Conservation (phyloP, 2,888 invertebrate species). For the Operophtera brumata region DNA sequence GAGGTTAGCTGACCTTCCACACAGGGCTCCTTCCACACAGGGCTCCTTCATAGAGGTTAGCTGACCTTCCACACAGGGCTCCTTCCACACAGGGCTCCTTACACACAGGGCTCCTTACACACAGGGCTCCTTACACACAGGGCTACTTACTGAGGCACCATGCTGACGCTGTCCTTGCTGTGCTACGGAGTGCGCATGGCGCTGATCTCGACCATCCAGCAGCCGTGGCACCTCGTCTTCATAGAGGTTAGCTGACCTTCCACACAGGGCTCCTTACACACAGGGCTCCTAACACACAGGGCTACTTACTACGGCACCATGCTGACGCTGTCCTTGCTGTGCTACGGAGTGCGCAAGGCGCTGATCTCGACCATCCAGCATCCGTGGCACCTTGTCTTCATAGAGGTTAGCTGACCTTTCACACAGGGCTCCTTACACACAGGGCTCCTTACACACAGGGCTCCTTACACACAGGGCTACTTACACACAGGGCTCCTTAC, state of each 20-base stretch:
- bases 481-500: too few species aligned
- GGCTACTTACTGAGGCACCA: slow-evolving; percentile 76
- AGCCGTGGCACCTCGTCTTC: slow-evolving; percentile 91
- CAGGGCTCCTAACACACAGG: too few species aligned
- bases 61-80: too few species aligned
- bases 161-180: slow-evolving; percentile 88
- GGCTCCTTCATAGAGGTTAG: too few species aligned
- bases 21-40: too few species aligned
- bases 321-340: slow-evolving; percentile 88
- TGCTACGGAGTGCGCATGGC: slow-evolving; percentile 88
- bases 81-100: too few species aligned
- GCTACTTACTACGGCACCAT: slow-evolving; percentile 80
- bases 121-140: too few species aligned
- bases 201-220: slow-evolving; percentile 87
- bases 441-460: too few species aligned
- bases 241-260: slow-evolving; percentile 80
- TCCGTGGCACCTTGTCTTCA: slow-evolving; percentile 90
- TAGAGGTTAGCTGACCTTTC: slow-evolving; percentile 78
- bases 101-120: too few species aligned
- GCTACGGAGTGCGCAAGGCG: slow-evolving; percentile 87
- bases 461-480: too few species aligned
- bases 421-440: too few species aligned
- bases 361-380: slow-evolving; percentile 87
- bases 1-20: slow-evolving; percentile 71
- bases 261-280: too few species aligned